Evolutionary conservation across 2,797 vertebrate genomes (phyloP).

Genomic region (Platalea minor): DNA sequence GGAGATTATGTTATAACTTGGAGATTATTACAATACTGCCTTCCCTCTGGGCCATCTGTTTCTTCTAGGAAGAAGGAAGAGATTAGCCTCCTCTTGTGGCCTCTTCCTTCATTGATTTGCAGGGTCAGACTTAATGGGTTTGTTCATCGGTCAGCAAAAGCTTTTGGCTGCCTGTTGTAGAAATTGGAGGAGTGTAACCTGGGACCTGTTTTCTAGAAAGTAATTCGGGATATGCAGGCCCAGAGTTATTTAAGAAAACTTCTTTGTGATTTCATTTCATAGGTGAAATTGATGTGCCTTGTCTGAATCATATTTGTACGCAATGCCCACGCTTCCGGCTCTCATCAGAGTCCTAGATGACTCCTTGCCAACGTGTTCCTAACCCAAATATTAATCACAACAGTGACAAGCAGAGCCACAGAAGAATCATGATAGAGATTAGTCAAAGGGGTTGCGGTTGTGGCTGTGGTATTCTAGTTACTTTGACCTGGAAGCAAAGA

Average conservation of each 20-base stretch:
- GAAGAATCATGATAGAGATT: background rate
- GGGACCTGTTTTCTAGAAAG: background rate
- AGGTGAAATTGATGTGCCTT: background rate
- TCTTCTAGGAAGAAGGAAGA: background rate
- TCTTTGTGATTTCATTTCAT: background rate
- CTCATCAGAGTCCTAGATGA: background rate
- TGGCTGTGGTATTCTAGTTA: background rate
- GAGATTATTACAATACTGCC: background rate
- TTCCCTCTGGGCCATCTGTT: background rate
- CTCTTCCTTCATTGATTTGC: background rate
- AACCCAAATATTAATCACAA: background rate
- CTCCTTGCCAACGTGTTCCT: background rate
- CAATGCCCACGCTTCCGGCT: background rate
- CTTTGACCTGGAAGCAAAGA: background rate
- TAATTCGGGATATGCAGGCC: background rate
- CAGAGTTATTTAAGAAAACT: background rate
- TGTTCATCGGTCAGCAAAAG: background rate
- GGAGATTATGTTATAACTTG: background rate
- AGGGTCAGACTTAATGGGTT: background rate
- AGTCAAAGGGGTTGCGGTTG: background rate
- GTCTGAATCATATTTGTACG: background rate
- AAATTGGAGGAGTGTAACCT: background rate
- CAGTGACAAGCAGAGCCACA: background rate
- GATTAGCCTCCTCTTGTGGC: background rate
- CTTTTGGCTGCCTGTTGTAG: background rate